Evolutionary conservation across 2,797 vertebrate genomes (phyloP).

Genomic region (Morus bassanus): DNA sequence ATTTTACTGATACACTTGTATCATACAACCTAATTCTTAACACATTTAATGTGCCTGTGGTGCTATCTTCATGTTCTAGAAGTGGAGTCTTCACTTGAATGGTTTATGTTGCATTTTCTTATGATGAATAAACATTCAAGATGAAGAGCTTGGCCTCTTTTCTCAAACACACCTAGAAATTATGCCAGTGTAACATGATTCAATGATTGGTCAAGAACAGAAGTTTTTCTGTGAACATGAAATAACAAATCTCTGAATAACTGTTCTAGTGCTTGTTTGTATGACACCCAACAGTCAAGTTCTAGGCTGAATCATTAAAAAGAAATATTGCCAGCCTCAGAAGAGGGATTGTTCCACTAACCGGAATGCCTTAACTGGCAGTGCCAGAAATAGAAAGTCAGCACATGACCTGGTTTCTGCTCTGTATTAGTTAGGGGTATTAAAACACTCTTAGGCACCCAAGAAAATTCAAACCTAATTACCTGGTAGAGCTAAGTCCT

Average conservation of each 20-base stretch:
- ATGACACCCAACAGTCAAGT: not conserved
- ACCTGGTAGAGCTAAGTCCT: not conserved
- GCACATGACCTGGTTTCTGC: not conserved
- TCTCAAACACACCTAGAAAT: not conserved
- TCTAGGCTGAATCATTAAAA: not conserved
- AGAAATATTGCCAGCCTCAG: not conserved
- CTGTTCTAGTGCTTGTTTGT: not conserved
- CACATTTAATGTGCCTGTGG: not conserved
- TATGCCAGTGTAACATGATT: not conserved
- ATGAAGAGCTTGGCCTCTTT: not conserved
- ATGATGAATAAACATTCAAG: not conserved
- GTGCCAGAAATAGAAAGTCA: not conserved
- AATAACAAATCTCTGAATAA: not conserved
- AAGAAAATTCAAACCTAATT: not conserved
- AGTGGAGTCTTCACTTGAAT: not conserved
- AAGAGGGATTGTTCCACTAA: not conserved
- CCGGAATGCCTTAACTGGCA: not conserved
- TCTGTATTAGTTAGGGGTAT: not conserved
- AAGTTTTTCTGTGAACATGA: not conserved
- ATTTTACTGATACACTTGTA: not conserved
- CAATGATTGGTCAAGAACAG: not conserved
- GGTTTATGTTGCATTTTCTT: not conserved
- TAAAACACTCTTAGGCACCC: not conserved
- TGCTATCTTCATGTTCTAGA: not conserved
- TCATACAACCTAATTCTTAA: not conserved